Conservation (phyloP, 2,113 vertebrate genomes). For the Proterorhinus semilunaris region DNA sequence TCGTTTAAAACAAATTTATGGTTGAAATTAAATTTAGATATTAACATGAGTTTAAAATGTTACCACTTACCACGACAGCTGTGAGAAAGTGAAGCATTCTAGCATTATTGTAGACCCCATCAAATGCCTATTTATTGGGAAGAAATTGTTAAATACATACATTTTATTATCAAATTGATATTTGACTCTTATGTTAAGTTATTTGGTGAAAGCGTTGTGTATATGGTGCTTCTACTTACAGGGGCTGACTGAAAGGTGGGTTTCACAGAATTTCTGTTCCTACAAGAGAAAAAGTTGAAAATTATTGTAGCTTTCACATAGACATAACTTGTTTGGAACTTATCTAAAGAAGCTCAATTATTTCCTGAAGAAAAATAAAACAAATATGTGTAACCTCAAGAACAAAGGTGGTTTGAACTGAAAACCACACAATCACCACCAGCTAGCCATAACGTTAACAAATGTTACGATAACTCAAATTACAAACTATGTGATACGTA, state of each 20-base stretch:
- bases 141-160: background rate
- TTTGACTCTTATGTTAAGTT: background rate
- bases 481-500: background rate
- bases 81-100: slow-evolving; percentile 91
- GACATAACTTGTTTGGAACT: slow-evolving; percentile 22
- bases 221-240: slow-evolving; percentile 68
- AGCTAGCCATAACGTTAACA: background rate
- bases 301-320: background rate
- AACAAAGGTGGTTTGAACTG: too few species aligned
- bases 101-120: slow-evolving; percentile 89
- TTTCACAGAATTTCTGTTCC: slow-evolving; percentile 82
- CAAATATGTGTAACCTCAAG: too few species aligned
- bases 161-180: too few species aligned
- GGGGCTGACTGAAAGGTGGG: slow-evolving; percentile 80
- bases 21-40: too few species aligned
- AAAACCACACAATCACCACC: too few species aligned
- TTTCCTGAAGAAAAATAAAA: too few species aligned
- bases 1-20: background rate
- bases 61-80: slow-evolving; percentile 85
- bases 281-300: slow-evolving; percentile 38
- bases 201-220: slow-evolving; percentile 30
- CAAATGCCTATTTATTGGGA: slow-evolving; percentile 77
- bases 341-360: background rate
- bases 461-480: background rate
- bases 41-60: background rate